Percentiles rank a stretch among this genome's conserved stretches.
These are phyloP conservation scores for Syngnathus typhle DNA, from an alignment of 2,113 vertebrate species.

Conservation along the genomic window DNA sequence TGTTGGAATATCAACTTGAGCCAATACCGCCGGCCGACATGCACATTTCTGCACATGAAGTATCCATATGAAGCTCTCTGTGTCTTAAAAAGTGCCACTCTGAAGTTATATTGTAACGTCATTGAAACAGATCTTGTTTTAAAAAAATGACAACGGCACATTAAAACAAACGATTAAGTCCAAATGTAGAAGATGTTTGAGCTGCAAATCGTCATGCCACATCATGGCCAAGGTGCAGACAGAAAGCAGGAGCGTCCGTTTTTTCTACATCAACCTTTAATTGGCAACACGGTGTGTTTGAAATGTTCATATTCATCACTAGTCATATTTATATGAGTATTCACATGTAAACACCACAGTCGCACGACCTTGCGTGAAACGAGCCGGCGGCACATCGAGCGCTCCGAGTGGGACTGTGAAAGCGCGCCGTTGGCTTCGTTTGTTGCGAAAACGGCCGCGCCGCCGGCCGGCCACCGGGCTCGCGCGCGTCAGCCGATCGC, in stretches of 20 bases:
- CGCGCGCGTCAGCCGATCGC: not conserved
- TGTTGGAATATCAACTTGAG: too few relatives aligned
- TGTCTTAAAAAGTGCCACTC: too few relatives aligned
- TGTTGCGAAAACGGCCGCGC: not conserved
- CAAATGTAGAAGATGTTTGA: too few relatives aligned
- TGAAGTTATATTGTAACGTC: too few relatives aligned
- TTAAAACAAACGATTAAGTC: too few relatives aligned
- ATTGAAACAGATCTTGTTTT: too few relatives aligned
- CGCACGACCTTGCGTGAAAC: not conserved
- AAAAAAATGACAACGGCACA: too few relatives aligned
- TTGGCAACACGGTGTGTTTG: slow-evolving; percentile 15
- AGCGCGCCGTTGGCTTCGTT: not conserved
- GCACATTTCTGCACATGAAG: too few relatives aligned
- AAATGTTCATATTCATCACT: slow-evolving; percentile 14
- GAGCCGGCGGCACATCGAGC: not conserved
- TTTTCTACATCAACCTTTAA: slow-evolving; percentile 9
- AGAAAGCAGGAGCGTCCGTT: not conserved
- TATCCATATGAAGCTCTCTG: too few relatives aligned
- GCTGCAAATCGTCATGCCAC: not conserved
- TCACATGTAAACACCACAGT: slow-evolving; percentile 77
- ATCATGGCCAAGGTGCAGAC: not conserved
- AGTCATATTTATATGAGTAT: slow-evolving; percentile 1
- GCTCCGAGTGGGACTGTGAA: not conserved
- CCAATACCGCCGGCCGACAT: too few relatives aligned
- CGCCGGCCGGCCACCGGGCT: not conserved